A percentile compares a stretch with the other conserved stretches of the same genome.
Evolutionary conservation across 2,797 vertebrate genomes (phyloP).

Genomic region (Octomys mimax): DNA sequence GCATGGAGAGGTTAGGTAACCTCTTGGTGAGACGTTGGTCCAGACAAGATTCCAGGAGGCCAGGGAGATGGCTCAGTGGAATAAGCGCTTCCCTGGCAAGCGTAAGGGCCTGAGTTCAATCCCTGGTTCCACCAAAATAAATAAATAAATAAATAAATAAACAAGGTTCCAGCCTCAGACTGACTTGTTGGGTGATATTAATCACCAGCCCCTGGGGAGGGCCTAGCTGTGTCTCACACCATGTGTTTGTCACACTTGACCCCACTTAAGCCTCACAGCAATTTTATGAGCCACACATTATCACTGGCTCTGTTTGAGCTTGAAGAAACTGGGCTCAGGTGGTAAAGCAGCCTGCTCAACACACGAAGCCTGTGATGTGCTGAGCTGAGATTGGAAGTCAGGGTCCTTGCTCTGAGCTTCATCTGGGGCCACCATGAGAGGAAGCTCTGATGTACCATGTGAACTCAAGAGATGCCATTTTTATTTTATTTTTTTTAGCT

Average conservation of each 20-base stretch:
- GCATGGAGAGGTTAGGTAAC: neutral
- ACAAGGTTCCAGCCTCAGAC: neutral
- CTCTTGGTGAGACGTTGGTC: neutral
- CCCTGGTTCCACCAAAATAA: no score
- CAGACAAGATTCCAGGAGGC: neutral
- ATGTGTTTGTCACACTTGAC: neutral
- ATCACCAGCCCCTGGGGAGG: neutral
- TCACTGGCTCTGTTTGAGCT: neutral
- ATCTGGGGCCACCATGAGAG: accelerated
- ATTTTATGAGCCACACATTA: neutral
- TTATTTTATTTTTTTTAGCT: neutral
- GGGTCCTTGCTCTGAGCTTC: neutral
- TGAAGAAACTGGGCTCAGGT: neutral
- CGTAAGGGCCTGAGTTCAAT: no score
- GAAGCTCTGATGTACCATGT: accelerated
- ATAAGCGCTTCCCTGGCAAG: no score
- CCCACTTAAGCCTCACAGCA: neutral
- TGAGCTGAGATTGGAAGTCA: neutral
- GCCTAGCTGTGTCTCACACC: neutral
- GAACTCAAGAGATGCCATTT: neutral
- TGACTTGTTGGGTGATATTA: neutral
- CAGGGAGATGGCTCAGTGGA: no score
- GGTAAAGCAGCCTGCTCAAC: accelerated
- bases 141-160: no score
- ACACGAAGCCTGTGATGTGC: neutral